Percentiles rank a stretch among this genome's conserved stretches.
These are phyloP conservation scores for Chascanopsetta lugubris DNA, from an alignment of 2,113 vertebrate genomes.

Conservation along the genomic window DNA sequence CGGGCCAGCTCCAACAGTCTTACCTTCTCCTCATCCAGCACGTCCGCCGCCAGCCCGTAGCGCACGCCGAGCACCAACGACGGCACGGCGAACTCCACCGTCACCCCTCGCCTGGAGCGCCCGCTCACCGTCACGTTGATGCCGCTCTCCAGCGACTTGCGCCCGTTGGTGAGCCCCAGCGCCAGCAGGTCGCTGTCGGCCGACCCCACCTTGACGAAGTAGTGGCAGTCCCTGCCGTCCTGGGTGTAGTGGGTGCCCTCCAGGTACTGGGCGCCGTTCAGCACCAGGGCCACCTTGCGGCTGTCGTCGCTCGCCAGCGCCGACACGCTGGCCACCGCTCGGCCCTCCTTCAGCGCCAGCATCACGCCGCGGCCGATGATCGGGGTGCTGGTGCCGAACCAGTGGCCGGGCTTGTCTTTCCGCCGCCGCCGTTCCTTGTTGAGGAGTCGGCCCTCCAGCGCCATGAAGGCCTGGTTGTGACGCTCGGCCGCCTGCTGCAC, in stretches of 20 bases:
- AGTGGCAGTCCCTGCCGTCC: constrained; percentile 94
- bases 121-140: constrained; percentile 94
- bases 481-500: constrained; percentile 96
- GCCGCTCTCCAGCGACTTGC: constrained; percentile 92
- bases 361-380: constrained; percentile 96
- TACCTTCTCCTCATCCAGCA: constrained; percentile 94
- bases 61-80: constrained; percentile 91
- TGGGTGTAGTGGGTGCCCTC: constrained; percentile 97
- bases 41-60: constrained; percentile 90
- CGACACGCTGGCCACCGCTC: constrained; percentile 88
- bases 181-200: constrained; percentile 92
- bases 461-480: constrained; percentile 97
- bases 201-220: constrained; percentile 95
- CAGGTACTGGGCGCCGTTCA: constrained; percentile 93
- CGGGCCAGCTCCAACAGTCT: constrained; percentile 93
- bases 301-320: constrained; percentile 93
- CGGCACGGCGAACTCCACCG: constrained; percentile 90
- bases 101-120: constrained; percentile 92
- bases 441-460: constrained; percentile 94
- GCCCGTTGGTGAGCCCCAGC: constrained; percentile 90
- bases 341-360: constrained; percentile 94
- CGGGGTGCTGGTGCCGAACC: constrained; percentile 93
- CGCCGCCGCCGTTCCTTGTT: constrained; percentile 87
- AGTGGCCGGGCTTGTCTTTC: constrained; percentile 93
- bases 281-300: constrained; percentile 91